phyloP scores from a whole-genome alignment of 2,113 vertebrate species.

The Furnarius figulus region DNA sequence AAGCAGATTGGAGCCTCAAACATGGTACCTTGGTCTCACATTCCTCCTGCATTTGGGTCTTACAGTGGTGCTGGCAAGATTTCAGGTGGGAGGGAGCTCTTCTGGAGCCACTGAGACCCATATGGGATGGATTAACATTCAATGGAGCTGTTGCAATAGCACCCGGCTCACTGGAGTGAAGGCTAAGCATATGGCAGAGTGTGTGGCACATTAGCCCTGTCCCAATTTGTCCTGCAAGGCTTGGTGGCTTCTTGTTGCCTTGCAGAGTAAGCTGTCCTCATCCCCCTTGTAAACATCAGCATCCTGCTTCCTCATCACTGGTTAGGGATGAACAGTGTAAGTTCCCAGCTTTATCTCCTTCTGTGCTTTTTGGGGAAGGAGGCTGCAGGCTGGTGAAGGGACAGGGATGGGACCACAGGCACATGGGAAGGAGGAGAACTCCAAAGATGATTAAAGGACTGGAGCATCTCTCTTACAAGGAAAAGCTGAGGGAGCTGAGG shows the following conservation, averaged over 20 bases:
- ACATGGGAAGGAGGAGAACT: not conserved
- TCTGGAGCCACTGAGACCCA: not conserved
- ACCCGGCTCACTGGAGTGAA: not conserved
- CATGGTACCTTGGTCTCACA: not conserved
- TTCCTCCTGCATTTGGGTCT: not conserved
- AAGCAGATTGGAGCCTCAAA: not conserved
- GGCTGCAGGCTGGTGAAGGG: not conserved
- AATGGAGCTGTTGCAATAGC: not conserved
- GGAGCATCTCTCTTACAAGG: not conserved
- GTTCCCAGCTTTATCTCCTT: not conserved
- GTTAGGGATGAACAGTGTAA: not conserved
- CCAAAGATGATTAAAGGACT: not conserved
- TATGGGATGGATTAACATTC: not conserved
- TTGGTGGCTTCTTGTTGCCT: not conserved
- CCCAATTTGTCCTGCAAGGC: not conserved
- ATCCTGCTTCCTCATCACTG: not conserved
- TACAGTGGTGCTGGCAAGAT: not conserved
- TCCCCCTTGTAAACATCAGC: not conserved
- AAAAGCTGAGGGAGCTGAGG: not conserved
- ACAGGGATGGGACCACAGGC: not conserved
- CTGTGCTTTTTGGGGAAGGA: not conserved
- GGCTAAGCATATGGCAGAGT: not conserved
- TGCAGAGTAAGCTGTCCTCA: not conserved
- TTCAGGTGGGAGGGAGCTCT: not conserved
- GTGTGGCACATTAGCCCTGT: fast-evolving